Percentiles rank a stretch among this genome's conserved stretches.
Evolutionary conservation across 2,797 vertebrate species (phyloP).

Genomic region (Sciaenops ocellatus): DNA sequence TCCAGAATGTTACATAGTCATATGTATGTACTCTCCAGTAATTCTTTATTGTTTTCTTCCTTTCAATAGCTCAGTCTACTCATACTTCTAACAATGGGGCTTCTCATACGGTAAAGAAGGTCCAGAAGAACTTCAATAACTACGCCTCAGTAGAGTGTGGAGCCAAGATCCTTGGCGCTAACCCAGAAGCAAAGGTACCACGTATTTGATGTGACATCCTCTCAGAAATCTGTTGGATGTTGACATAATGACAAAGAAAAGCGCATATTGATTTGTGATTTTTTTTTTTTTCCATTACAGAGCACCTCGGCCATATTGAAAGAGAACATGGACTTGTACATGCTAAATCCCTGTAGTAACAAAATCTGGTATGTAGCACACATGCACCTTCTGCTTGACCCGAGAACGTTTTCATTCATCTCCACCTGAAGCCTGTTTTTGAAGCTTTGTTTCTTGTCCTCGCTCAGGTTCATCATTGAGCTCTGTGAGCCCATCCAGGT

Average conservation of each 20-base stretch:
- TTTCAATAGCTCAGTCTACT: conserved; percentile 86
- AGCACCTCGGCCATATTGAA: conserved; percentile 96
- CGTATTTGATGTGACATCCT: background rate
- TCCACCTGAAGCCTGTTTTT: background rate
- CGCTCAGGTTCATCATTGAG: conserved; percentile 96
- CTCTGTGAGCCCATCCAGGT: conserved; percentile 99
- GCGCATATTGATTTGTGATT: background rate
- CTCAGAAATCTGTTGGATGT: conserved; percentile 4
- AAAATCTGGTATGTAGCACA: conserved; percentile 90
- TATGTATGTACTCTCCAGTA: background rate
- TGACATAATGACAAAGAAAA: background rate
- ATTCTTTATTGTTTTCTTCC: background rate
- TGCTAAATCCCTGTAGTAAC: conserved; percentile 98
- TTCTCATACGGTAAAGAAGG: conserved; percentile 89
- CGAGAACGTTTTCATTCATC: background rate
- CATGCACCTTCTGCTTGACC: background rate
- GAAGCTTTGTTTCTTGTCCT: background rate
- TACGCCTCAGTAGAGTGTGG: conserved; percentile 98
- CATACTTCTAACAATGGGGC: conserved; percentile 89
- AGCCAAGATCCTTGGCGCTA: conserved; percentile 95
- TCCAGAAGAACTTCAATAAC: conserved; percentile 96
- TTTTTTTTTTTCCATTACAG: conserved; percentile 76
- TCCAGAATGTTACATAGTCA: background rate
- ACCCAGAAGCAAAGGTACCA: conserved; percentile 95
- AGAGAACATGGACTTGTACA: conserved; percentile 98